phyloP scores from a whole-genome alignment of 2,888 invertebrate species.

The Catocala sponsa region DNA sequence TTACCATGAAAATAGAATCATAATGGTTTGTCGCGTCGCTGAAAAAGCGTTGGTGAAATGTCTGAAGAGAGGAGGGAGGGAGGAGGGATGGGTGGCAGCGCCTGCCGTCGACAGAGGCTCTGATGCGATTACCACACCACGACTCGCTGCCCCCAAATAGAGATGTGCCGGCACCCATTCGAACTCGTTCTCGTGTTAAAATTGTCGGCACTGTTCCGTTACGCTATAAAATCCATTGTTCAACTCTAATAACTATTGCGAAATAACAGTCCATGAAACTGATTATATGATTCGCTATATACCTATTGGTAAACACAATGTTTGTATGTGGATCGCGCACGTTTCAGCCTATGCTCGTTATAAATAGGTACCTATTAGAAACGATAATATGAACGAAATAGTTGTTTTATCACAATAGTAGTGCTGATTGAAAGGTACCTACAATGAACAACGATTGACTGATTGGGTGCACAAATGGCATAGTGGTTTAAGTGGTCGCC shows the following conservation, averaged over 20 bases:
- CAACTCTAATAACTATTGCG: constrained; percentile 84
- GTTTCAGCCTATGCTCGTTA: constrained; percentile 13
- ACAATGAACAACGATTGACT: no score
- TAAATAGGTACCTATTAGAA: not conserved
- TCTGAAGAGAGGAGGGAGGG: constrained; percentile 54
- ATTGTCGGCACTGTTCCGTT: constrained; percentile 82
- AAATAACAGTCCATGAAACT: constrained; percentile 82
- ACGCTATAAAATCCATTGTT: constrained; percentile 84
- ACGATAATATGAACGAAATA: no score
- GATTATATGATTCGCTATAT: constrained; percentile 35
- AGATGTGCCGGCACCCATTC: constrained; percentile 74
- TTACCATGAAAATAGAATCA: constrained; percentile 83
- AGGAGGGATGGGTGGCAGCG: constrained; percentile 47
- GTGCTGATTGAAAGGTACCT: no score
- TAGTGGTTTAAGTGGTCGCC: no score
- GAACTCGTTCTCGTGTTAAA: constrained; percentile 81
- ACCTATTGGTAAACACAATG: constrained; percentile 2
- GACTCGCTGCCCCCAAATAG: constrained; percentile 90
- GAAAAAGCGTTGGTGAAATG: constrained; percentile 70
- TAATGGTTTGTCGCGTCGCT: constrained; percentile 84
- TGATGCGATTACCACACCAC: constrained; percentile 92
- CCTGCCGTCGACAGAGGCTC: constrained; percentile 60
- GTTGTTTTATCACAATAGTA: no score
- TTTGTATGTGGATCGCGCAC: constrained; percentile 27
- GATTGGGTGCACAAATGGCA: no score